phyloP scores from a whole-genome alignment of 2,113 vertebrate species.

The Erythrolamprus reginae region DNA sequence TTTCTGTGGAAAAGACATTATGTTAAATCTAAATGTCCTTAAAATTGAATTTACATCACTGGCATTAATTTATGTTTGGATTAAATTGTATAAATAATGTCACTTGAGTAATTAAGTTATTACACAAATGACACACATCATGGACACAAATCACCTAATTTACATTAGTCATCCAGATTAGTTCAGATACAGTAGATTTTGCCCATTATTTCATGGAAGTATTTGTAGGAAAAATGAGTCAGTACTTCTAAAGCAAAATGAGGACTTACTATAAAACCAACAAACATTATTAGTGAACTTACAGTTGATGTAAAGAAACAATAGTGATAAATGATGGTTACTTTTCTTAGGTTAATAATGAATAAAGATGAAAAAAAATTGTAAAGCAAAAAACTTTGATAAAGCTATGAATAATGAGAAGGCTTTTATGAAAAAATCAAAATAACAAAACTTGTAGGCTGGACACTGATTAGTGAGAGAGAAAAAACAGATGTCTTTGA shows the following conservation, averaged over 20 bases:
- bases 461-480: background rate
- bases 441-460: background rate
- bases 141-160: background rate
- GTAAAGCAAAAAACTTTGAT: background rate
- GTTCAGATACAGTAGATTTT: background rate
- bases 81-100: background rate
- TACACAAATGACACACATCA: background rate
- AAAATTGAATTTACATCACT: background rate
- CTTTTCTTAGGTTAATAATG: background rate
- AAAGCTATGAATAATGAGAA: background rate
- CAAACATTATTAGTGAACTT: background rate
- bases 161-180: background rate
- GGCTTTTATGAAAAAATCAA: background rate
- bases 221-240: background rate
- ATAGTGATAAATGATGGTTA: background rate
- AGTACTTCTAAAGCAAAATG: background rate
- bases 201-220: background rate
- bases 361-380: background rate
- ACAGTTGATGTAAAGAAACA: background rate
- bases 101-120: background rate
- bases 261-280: background rate
- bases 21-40: background rate
- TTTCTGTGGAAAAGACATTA: background rate
- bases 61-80: background rate
- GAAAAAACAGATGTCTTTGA: background rate